phyloP scores from a whole-genome alignment of 2,888 invertebrate genomes.

The Drosophila anomelani region DNA sequence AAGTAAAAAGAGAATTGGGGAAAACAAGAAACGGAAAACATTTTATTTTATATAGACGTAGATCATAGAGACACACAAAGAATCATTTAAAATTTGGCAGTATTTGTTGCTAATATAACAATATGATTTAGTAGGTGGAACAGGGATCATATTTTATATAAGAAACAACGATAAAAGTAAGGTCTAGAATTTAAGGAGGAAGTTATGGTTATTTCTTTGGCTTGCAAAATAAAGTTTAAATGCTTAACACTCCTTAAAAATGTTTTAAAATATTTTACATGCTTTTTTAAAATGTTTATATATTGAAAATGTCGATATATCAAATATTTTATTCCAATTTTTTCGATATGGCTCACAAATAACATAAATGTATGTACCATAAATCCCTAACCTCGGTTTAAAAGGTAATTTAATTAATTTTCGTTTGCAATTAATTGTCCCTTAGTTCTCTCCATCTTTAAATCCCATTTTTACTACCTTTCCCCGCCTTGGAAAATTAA shows the following conservation, averaged over 20 bases:
- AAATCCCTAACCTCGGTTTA: not conserved
- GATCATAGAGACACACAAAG: constrained; percentile 15
- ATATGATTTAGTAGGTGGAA: constrained; percentile 20
- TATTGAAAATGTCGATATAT: no score
- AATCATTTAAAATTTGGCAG: constrained; percentile 4
- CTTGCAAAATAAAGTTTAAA: not conserved
- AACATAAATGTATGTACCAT: not conserved
- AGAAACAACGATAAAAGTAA: not conserved
- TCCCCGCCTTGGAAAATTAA: not conserved
- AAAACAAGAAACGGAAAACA: constrained; percentile 24
- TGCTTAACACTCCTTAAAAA: no score
- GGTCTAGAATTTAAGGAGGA: no score
- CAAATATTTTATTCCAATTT: no score
- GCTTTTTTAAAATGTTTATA: no score
- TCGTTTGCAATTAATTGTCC: no score
- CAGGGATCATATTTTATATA: not conserved
- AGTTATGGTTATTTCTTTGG: not conserved
- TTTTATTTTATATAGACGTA: constrained; percentile 17
- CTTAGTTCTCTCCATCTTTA: not conserved
- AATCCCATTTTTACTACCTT: not conserved
- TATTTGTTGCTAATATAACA: constrained; percentile 16
- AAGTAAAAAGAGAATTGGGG: constrained; percentile 19
- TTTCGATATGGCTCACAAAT: no score
- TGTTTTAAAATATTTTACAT: no score
- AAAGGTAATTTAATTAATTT: not conserved